Evolutionary conservation across 2,888 invertebrate species (phyloP), one percentile per base, ranked within the genome.

Genomic region (Unio pictorum): DNA sequence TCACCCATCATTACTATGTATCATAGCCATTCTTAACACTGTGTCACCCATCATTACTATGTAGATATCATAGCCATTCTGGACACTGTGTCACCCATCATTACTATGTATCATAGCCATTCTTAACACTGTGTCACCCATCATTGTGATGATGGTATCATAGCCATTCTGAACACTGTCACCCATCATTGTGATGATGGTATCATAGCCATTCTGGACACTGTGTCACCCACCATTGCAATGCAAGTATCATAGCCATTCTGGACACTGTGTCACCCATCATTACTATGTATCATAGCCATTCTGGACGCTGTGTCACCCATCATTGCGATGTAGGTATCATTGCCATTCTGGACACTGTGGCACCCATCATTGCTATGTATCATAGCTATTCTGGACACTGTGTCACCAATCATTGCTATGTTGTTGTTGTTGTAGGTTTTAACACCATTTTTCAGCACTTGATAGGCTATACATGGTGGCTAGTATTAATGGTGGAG

Each of bases 271-370:
- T 87, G 93, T 99, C 99, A 3, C 99, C 99, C 0, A 93, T 98
- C 72, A 93, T 99, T 45, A 98, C 98, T 69, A 98, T 98, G 99
- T 92, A 78, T 99, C 63, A 93, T 99, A 66, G 93, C 99, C 63
- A 99, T 98, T 89, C 96, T 99, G 67, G 99, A 99, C 91, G 95
- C 96, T 87, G 93, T 99, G 81, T 99, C 99, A 3, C 99, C 99
- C 0, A 93, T 98, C 72, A 93, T 99, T 45, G 98, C 98, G 69
- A 98, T 55, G 92, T 92, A 26, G 97, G 99, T 86, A 92, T 99
- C 63, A 93, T 99, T 66, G 93, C 99, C 63, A 99, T 98, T 89
- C 96, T 99, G 67, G 99, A 99, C 91, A 95, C 96, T 87, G 93
- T 99, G 81, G 99, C 99, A 3, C 99, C 99, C 0, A 93, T 98